These are phyloP conservation scores for Nylanderia fulva DNA, from an alignment of 1,140 invertebrate species.

Conservation along the genomic window DNA sequence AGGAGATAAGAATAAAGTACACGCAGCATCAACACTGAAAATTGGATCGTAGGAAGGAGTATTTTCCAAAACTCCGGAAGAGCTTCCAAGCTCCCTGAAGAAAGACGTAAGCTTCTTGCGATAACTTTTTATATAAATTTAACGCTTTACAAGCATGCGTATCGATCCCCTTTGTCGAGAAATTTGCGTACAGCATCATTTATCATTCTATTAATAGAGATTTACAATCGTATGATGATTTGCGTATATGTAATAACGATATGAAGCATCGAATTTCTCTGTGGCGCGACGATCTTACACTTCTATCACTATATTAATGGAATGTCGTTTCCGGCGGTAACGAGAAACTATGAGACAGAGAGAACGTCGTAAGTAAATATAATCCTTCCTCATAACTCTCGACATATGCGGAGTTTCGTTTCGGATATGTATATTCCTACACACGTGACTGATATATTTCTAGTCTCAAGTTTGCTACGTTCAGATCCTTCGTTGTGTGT, in stretches of 20 bases:
- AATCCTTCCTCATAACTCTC: conserved; percentile 43
- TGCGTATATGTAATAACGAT: conserved; percentile 2
- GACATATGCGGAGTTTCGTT: conserved; percentile 32
- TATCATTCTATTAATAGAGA: conserved; percentile 44
- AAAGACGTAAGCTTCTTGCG: not conserved
- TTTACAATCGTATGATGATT: not conserved
- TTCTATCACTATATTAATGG: conserved; percentile 64
- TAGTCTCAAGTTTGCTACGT: conserved; percentile 28
- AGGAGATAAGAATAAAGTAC: conserved; percentile 20
- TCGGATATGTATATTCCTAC: not conserved
- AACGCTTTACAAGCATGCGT: not conserved
- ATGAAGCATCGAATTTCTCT: conserved; percentile 2
- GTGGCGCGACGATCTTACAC: conserved; percentile 19
- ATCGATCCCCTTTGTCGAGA: not conserved
- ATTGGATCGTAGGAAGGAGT: not conserved
- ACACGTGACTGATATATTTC: conserved; percentile 49
- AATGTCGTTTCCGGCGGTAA: conserved; percentile 63
- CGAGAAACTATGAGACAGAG: conserved; percentile 55
- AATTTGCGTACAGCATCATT: not conserved
- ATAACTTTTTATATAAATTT: conserved; percentile 5
- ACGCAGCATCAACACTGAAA: not conserved
- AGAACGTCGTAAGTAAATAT: conserved; percentile 57
- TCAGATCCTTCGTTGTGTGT: not conserved
- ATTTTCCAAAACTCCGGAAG: not conserved
- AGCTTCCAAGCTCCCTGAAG: not conserved